phyloP scores from a whole-genome alignment of 2,797 vertebrate genomes.

The Pseudochirops corinnae region DNA sequence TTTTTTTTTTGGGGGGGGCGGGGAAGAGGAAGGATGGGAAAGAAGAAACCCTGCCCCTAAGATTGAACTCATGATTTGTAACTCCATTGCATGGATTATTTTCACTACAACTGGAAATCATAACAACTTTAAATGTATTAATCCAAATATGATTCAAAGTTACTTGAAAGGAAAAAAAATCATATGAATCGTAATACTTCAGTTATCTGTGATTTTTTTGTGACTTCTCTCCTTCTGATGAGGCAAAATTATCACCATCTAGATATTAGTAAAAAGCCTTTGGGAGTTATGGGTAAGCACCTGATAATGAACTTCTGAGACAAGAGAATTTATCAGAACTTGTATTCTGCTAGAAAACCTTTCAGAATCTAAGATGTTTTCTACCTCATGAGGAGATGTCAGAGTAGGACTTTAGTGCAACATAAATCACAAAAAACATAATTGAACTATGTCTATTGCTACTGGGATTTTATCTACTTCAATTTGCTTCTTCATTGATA shows the following conservation, averaged over 20 bases:
- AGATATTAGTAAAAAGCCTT: background rate
- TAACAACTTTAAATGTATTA: background rate
- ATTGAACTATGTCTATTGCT: background rate
- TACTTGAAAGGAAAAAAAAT: background rate
- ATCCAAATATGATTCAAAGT: background rate
- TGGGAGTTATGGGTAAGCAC: background rate
- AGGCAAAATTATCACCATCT: background rate
- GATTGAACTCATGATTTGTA: background rate
- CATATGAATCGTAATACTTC: background rate
- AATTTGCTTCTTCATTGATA: background rate
- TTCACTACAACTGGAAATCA: background rate
- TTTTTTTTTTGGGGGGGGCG: background rate
- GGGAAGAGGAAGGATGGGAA: background rate
- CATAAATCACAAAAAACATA: background rate
- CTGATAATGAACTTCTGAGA: background rate
- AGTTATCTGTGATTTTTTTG: background rate
- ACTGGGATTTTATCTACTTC: background rate
- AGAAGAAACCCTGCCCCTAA: background rate
- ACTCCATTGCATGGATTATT: background rate
- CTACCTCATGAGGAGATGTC: background rate
- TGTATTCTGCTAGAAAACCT: background rate
- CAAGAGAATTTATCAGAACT: background rate
- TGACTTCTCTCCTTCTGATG: background rate
- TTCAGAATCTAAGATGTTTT: background rate
- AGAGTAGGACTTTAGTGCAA: background rate